Percentiles rank a stretch among this genome's conserved stretches.
Evolutionary conservation across 2,888 invertebrate genomes (phyloP).

Genomic region (Diaprepes abbreviatus): DNA sequence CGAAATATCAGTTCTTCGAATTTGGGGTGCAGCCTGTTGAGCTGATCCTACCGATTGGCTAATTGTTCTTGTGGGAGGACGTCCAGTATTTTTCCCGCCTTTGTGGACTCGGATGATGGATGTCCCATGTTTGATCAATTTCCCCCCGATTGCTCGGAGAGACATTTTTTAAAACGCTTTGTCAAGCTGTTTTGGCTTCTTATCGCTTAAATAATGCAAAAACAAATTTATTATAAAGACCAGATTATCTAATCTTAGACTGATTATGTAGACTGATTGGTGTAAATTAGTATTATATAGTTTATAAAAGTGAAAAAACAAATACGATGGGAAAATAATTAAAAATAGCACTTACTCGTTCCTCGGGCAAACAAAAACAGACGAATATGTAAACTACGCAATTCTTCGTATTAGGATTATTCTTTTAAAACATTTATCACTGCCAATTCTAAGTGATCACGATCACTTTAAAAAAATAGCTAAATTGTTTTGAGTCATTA

Average conservation of each 20-base stretch:
- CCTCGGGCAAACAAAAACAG: too few relatives aligned
- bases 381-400: too few relatives aligned
- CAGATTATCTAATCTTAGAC: background rate
- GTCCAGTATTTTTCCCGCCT: slow-evolving; percentile 69
- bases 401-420: too few relatives aligned
- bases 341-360: slow-evolving; percentile 8
- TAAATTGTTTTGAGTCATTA: too few relatives aligned
- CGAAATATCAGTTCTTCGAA: slow-evolving; percentile 42
- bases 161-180: slow-evolving; percentile 67
- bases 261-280: background rate
- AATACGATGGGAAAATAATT: background rate
- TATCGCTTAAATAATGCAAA: background rate
- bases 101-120: slow-evolving; percentile 68
- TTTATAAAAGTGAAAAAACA: background rate
- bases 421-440: too few relatives aligned
- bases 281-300: background rate
- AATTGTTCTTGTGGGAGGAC: slow-evolving; percentile 62
- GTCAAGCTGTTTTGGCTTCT: background rate
- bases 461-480: too few relatives aligned
- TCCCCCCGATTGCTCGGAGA: slow-evolving; percentile 70
- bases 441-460: too few relatives aligned
- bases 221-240: background rate
- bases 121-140: slow-evolving; percentile 75
- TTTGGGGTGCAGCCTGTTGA: slow-evolving; percentile 53
- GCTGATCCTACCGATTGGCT: slow-evolving; percentile 62